These are phyloP conservation scores for Polyploca ridens DNA, from an alignment of 2,888 invertebrate genomes.

Conservation along the genomic window DNA sequence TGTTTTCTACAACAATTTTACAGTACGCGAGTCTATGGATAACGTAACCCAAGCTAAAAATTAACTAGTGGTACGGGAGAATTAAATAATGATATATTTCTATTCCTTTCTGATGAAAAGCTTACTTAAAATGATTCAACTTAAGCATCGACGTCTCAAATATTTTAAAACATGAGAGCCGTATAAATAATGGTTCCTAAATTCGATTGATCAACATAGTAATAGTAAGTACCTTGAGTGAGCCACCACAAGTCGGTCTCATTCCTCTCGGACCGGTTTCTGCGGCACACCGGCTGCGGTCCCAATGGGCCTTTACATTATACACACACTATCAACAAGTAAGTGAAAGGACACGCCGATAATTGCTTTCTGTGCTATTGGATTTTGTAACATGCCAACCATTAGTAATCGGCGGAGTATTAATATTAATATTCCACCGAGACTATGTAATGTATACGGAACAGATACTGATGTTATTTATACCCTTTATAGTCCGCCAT, in stretches of 20 bases:
- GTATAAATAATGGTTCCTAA: constrained; percentile 60
- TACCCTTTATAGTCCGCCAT: background rate
- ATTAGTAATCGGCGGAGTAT: constrained; percentile 32
- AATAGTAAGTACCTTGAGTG: constrained; percentile 61
- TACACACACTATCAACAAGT: constrained; percentile 54
- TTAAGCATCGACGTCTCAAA: background rate
- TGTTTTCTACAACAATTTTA: no score
- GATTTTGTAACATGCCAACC: constrained; percentile 62
- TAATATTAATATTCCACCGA: constrained; percentile 45
- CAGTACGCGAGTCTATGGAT: no score
- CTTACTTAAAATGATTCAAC: no score
- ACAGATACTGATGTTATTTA: background rate
- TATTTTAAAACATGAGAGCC: constrained; percentile 44
- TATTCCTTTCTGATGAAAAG: no score
- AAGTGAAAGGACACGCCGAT: constrained; percentile 82
- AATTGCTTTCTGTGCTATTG: constrained; percentile 75
- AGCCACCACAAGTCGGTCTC: constrained; percentile 75
- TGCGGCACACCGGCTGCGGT: constrained; percentile 71
- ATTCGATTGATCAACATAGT: constrained; percentile 81
- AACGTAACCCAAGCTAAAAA: no score
- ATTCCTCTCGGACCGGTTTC: constrained; percentile 78
- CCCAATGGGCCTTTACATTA: constrained; percentile 61
- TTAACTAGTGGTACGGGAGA: no score
- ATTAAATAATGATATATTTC: no score
- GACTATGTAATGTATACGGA: constrained; percentile 10